These are phyloP conservation scores for Diplogasteroides magnus DNA, from an alignment of 1,140 invertebrate species.

Conservation along the genomic window DNA sequence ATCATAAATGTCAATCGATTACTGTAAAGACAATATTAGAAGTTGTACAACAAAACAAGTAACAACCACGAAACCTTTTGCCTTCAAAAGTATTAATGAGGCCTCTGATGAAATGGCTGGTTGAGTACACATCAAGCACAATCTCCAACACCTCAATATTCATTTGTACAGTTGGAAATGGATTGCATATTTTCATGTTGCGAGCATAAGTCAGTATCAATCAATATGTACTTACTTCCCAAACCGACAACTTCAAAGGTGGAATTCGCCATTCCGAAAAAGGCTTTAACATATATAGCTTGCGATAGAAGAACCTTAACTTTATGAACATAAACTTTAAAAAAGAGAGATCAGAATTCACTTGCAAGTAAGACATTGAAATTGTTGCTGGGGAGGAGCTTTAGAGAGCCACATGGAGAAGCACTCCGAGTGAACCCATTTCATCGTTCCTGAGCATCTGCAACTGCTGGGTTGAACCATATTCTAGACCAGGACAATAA, in stretches of 20 bases:
- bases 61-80: background rate
- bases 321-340: too few species aligned
- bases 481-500: too few species aligned
- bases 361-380: constrained; percentile 17
- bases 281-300: constrained; percentile 12
- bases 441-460: background rate
- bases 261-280: constrained; percentile 7
- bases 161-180: too few species aligned
- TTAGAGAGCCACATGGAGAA: constrained; percentile 22
- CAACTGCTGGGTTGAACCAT: too few species aligned
- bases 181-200: too few species aligned
- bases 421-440: constrained; percentile 16
- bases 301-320: constrained; percentile 11
- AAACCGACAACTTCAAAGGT: constrained; percentile 4
- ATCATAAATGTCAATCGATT: too few species aligned
- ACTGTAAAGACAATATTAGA: too few species aligned
- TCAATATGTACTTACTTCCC: too few species aligned
- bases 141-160: too few species aligned
- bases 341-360: too few species aligned
- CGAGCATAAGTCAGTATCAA: too few species aligned
- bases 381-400: constrained; percentile 12
- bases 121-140: constrained; percentile 16
- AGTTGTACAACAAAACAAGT: background rate
- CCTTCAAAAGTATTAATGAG: constrained; percentile 16
- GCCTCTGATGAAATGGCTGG: constrained; percentile 14